Conservation (phyloP, 2,797 vertebrate species). For the Martes flavigula region DNA sequence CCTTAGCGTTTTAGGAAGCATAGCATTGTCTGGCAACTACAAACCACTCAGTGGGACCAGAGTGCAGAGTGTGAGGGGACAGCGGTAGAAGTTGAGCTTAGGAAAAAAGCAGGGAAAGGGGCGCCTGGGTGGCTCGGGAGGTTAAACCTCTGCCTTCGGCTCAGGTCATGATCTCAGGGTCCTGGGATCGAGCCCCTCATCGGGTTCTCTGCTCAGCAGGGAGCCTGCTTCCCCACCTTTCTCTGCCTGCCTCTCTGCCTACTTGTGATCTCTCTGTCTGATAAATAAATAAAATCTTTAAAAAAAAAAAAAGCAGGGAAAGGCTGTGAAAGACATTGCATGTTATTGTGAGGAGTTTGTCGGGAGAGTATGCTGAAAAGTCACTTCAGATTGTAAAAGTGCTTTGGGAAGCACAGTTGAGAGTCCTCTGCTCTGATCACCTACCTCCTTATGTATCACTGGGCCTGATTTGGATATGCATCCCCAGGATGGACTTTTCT, state of each 20-base stretch:
- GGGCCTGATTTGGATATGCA: not conserved
- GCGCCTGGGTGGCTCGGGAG: no score
- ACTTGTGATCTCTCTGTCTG: no score
- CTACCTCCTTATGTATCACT: not conserved
- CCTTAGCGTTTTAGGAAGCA: not conserved
- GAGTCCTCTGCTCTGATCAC: not conserved
- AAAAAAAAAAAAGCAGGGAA: not conserved
- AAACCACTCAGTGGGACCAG: not conserved
- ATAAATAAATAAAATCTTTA: no score
- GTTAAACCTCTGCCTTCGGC: no score
- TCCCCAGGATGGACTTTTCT: not conserved
- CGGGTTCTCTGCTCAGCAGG: no score
- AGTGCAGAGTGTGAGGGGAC: not conserved
- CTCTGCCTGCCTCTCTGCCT: no score
- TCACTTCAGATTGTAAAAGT: not conserved
- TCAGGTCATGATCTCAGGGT: no score
- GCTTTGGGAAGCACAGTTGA: not conserved
- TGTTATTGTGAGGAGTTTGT: not conserved
- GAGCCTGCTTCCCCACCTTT: no score
- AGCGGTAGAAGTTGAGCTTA: not conserved
- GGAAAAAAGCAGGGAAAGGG: not conserved
- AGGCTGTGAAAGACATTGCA: not conserved
- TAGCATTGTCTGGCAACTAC: not conserved
- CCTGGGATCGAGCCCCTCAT: no score
- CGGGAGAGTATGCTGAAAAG: not conserved